These are phyloP conservation scores for Crotalus horridus DNA, from an alignment of 2,113 vertebrate species.

Conservation along the genomic window DNA sequence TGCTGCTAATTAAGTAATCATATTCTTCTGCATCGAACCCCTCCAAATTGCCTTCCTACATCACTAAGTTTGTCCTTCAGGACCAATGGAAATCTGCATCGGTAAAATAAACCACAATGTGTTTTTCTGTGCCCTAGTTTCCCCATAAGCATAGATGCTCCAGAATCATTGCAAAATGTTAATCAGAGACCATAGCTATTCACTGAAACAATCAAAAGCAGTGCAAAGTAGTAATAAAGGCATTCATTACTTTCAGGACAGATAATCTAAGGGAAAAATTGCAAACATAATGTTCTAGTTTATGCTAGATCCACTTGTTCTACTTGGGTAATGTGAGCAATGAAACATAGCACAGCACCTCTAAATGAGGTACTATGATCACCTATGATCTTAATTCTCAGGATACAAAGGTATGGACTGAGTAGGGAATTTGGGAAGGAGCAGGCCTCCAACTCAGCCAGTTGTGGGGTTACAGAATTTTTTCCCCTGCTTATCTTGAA, in stretches of 20 bases:
- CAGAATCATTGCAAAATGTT: constrained; percentile 41
- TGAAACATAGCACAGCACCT: background rate
- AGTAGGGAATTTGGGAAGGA: background rate
- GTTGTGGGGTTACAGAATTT: background rate
- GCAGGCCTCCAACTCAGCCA: background rate
- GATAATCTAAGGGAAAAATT: constrained; percentile 36
- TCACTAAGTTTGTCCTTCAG: constrained; percentile 42
- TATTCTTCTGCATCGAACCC: constrained; percentile 44
- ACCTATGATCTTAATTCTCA: background rate
- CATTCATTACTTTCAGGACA: constrained; percentile 47
- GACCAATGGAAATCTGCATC: constrained; percentile 33
- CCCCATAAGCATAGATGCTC: constrained; percentile 39
- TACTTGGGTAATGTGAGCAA: constrained; percentile 29
- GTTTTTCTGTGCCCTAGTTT: constrained; percentile 30
- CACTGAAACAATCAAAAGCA: constrained; percentile 32
- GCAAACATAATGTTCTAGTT: constrained; percentile 41
- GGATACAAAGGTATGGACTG: background rate
- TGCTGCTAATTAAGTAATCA: constrained; percentile 56
- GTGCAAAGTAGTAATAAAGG: constrained; percentile 33
- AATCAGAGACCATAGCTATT: constrained; percentile 43
- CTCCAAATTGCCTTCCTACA: constrained; percentile 49
- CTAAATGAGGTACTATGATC: background rate
- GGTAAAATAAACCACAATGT: constrained; percentile 36
- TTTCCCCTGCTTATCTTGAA: background rate
- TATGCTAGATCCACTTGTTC: constrained; percentile 32